Conservation (phyloP, 2,888 invertebrate species). For the Pardosa pseudoannulata region DNA sequence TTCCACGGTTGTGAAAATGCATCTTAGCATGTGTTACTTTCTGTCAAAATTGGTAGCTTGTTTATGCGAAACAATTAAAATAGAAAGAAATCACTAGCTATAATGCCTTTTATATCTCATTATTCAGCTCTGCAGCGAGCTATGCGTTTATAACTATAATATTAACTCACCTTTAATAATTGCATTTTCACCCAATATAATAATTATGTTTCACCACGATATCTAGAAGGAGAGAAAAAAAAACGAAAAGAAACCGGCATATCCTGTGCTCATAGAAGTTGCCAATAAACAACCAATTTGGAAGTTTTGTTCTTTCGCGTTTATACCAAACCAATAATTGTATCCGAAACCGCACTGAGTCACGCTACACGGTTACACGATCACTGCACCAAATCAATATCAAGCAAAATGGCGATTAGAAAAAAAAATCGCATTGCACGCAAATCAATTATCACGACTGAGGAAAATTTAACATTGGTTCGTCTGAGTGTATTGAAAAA, state of each 20-base stretch:
- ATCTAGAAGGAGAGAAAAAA: not conserved
- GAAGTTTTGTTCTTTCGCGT: not conserved
- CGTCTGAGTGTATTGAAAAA: not conserved
- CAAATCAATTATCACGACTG: conserved; percentile 24
- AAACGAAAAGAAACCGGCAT: not conserved
- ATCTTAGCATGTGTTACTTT: too few relatives aligned
- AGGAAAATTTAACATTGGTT: not conserved
- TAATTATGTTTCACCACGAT: not conserved
- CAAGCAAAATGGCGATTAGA: not conserved
- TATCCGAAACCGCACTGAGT: conserved; percentile 9
- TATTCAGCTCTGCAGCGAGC: too few relatives aligned
- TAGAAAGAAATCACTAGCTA: too few relatives aligned
- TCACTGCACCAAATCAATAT: conserved; percentile 27
- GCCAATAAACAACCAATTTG: not conserved
- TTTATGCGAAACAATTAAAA: too few relatives aligned
- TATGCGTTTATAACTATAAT: not conserved
- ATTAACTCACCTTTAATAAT: not conserved
- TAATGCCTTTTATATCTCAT: not conserved
- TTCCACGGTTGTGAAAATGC: too few relatives aligned
- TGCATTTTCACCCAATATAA: not conserved
- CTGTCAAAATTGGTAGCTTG: too few relatives aligned
- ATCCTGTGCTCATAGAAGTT: not conserved
- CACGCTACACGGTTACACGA: conserved; percentile 19
- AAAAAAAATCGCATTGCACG: not conserved
- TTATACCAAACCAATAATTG: not conserved